Percentiles rank a stretch among this genome's conserved stretches.
phyloP scores from a whole-genome alignment of 2,888 invertebrate genomes.

The Malacosoma neustria region DNA sequence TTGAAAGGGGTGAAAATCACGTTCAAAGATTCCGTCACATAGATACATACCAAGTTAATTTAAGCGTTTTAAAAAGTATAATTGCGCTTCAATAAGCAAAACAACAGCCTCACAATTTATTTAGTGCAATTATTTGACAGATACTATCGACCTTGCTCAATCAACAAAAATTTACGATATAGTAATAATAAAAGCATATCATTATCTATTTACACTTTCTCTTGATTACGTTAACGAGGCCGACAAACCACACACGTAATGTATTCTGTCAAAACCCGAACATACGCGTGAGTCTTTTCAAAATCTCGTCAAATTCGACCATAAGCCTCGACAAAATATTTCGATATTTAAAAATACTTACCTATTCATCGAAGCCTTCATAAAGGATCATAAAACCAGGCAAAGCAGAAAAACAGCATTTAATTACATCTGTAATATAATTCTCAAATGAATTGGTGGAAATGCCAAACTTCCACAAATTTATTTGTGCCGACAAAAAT shows the following conservation, averaged over 20 bases:
- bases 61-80: background rate
- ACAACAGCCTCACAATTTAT: background rate
- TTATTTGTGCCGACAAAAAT: background rate
- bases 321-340: constrained; percentile 12
- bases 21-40: too few relatives aligned
- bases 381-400: constrained; percentile 17
- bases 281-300: constrained; percentile 17
- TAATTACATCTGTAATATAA: constrained; percentile 43
- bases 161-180: constrained; percentile 13
- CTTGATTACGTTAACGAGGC: constrained; percentile 26
- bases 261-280: constrained; percentile 19
- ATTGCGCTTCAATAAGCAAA: background rate
- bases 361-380: constrained; percentile 31
- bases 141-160: constrained; percentile 23
- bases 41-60: too few relatives aligned
- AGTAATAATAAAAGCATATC: constrained; percentile 20
- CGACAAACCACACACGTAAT: constrained; percentile 30
- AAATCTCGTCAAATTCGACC: constrained; percentile 13
- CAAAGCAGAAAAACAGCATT: constrained; percentile 29
- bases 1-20: too few relatives aligned
- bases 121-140: constrained; percentile 14
- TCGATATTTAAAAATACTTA: constrained; percentile 21
- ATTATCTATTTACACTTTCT: constrained; percentile 34
- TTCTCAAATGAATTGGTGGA: constrained; percentile 42
- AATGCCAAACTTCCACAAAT: constrained; percentile 15